Percentiles rank a stretch among this genome's conserved stretches.
These are phyloP conservation scores for Cheumatopsyche charites DNA, from an alignment of 1,140 invertebrate genomes.

Conservation along the genomic window DNA sequence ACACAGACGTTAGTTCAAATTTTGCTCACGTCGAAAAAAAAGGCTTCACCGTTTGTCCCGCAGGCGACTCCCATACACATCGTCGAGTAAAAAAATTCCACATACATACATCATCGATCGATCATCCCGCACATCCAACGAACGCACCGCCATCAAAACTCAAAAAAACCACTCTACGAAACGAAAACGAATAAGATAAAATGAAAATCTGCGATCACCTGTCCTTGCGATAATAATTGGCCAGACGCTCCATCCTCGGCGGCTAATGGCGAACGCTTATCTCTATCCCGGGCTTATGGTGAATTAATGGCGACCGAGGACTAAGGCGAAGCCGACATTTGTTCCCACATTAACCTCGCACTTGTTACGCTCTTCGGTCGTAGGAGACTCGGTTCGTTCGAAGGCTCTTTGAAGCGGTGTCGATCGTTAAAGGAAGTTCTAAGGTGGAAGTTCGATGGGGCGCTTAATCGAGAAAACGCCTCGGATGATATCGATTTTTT, in stretches of 20 bases:
- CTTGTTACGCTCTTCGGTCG: conserved; percentile 16
- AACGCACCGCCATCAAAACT: too few species aligned
- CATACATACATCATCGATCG: conserved; percentile 11
- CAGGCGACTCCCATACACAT: background rate
- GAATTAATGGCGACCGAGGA: conserved; percentile 18
- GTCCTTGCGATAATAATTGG: conserved; percentile 1
- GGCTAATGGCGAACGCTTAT: conserved; percentile 1
- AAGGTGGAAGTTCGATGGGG: too few species aligned
- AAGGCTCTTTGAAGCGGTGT: too few species aligned
- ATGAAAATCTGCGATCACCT: background rate
- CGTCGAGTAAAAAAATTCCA: too few species aligned
- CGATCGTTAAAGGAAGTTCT: too few species aligned
- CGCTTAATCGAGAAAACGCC: too few species aligned
- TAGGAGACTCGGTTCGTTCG: too few species aligned
- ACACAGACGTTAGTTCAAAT: too few species aligned
- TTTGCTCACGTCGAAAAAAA: too few species aligned
- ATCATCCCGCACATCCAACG: background rate
- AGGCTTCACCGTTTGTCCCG: background rate
- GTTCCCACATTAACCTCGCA: conserved; percentile 23
- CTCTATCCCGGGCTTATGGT: conserved; percentile 16
- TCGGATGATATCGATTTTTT: too few species aligned
- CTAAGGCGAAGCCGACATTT: background rate
- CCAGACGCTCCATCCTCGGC: background rate
- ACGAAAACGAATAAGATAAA: too few species aligned
- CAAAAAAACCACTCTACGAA: background rate